Base-by-base conservation (phyloP, 1,140 invertebrate species). In the Drosophila neocordata region DNA sequence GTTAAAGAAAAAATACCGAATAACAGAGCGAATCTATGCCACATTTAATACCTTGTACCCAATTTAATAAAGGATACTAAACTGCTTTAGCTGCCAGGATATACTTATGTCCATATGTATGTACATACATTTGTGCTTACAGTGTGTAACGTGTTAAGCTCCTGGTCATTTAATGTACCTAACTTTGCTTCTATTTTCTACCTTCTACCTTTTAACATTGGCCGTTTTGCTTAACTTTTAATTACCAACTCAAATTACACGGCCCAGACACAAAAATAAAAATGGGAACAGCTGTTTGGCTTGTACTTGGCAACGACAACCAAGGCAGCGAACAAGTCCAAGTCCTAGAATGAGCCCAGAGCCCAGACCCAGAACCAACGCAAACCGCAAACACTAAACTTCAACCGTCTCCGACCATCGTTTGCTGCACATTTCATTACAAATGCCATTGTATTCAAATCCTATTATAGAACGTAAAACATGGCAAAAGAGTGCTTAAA, bases 351-450 rank as follows among this genome's bases (percentile, higher is more conserved):
- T 38, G 4, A 51, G 55, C 13, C 55, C n/a, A 60, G 27, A 67
- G 58, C 52, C 64, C 71, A 78, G 13, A 44, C 6, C 41, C 15
- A 11, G 15, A 48, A 15, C 18, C 41, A 48, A 6, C 15, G 41
- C 8, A 20, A 20, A 87, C 82, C 82, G 60, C 82, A 82, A 74
- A 81, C 41, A 72, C 82, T 70, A 77, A 61, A 81, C 82, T 85
- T 68, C 63, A 81, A 64, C 72, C 69, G 69, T 69, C 73, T 72
- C 81, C 15, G 55, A 52, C 63, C 82, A 82, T 75, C 82, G 83
- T 82, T 84, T 85, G 83, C 82, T 82, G 82, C 78, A 88, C 82
- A 88, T 85, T 85, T 85, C 82, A 85, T 85, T 85, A 85, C 82
- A 85, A 31, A 85, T 85, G 82, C 82, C 78, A 85, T 85, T 85